Conservation (phyloP, 2,888 invertebrate species). For the Noctua janthe region DNA sequence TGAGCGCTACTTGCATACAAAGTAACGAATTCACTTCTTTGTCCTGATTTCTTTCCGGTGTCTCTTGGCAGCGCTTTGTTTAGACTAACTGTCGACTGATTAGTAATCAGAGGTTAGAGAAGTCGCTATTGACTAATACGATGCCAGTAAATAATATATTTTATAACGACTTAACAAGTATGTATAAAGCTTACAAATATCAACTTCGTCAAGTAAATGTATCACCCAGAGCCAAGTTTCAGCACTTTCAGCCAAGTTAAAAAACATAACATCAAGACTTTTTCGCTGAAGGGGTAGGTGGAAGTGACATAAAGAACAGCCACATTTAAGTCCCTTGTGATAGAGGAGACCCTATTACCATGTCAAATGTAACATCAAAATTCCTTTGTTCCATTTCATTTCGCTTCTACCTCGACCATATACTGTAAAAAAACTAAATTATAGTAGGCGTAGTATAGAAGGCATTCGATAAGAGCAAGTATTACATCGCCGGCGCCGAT, state of each 20-base stretch:
- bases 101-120: constrained; percentile 2
- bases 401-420: constrained; percentile 49
- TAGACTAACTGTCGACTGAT: constrained; percentile 9
- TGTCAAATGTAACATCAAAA: not conserved
- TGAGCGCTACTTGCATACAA: constrained; percentile 27
- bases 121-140: not conserved
- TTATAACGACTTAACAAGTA: not conserved
- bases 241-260: too few relatives aligned
- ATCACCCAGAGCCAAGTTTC: not conserved
- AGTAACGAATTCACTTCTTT: constrained; percentile 34
- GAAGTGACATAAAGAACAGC: not conserved
- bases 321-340: not conserved
- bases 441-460: constrained; percentile 62
- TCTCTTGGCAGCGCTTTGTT: constrained; percentile 26
- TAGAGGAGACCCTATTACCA: not conserved
- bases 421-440: constrained; percentile 67
- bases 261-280: not conserved
- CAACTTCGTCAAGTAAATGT: not conserved
- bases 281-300: not conserved
- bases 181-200: not conserved
- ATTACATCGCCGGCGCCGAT: constrained; percentile 49
- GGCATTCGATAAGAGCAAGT: constrained; percentile 68
- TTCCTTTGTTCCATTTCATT: not conserved
- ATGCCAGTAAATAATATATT: not conserved
- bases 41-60: constrained; percentile 45